Evolutionary conservation across 2,888 invertebrate species (phyloP).

Genomic region (Caenorhabditis sinica): DNA sequence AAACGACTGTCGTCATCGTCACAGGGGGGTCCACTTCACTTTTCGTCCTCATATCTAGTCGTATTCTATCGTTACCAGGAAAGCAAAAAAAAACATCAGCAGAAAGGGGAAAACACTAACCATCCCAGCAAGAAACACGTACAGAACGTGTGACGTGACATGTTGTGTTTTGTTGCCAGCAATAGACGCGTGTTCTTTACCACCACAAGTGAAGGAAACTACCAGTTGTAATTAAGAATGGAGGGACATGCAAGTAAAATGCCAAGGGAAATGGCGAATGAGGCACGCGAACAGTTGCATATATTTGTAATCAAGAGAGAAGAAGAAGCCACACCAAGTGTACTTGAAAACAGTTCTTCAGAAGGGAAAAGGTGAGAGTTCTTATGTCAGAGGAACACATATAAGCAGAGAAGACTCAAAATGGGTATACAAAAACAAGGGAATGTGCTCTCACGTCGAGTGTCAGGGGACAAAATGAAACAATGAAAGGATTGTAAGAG

Average conservation of each 20-base stretch:
- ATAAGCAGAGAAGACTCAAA: no score
- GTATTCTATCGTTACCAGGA: conserved; percentile 10
- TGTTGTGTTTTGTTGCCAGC: conserved; percentile 31
- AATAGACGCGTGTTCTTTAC: conserved; percentile 34
- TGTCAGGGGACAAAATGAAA: neutral
- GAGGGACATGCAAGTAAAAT: neutral
- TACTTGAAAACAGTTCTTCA: conserved; percentile 23
- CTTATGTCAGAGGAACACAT: neutral
- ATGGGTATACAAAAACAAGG: neutral
- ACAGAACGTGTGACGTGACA: conserved; percentile 64
- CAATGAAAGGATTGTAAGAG: neutral
- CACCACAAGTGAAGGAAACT: conserved; percentile 42
- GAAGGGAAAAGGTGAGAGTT: neutral
- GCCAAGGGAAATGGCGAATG: neutral
- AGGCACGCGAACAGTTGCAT: conserved; percentile 23
- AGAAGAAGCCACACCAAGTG: conserved; percentile 6
- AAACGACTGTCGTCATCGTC: conserved; percentile 19
- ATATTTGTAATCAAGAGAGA: conserved; percentile 6
- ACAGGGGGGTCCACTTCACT: conserved; percentile 45
- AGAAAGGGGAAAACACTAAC: neutral
- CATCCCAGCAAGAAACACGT: conserved; percentile 40
- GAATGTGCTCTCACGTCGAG: conserved; percentile 24
- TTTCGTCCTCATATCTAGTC: conserved; percentile 39
- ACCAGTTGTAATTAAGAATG: conserved; percentile 52
- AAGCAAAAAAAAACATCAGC: conserved; percentile 11